phyloP scores from a whole-genome alignment of 2,797 vertebrate species.

The Scolopax bukidnonensis region DNA sequence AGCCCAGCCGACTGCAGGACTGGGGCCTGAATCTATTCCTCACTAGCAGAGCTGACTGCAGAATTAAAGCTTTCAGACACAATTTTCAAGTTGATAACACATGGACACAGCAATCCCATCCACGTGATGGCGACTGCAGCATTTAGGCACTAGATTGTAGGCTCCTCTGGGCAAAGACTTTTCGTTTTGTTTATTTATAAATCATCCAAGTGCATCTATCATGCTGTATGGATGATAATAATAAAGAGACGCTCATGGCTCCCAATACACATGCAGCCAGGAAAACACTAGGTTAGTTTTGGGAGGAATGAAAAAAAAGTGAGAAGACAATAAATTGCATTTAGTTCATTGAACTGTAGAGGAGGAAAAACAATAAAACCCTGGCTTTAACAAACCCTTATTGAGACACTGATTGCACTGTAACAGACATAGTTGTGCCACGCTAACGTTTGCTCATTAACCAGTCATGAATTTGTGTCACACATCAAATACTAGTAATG shows the following conservation, averaged over 20 bases:
- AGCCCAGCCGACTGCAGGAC: constrained; percentile 22
- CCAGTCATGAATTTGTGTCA: constrained; percentile 28
- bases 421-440: constrained; percentile 35
- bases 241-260: background rate
- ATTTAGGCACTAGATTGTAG: background rate
- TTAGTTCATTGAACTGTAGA: constrained; percentile 56
- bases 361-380: constrained; percentile 38
- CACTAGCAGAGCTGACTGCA: constrained; percentile 25
- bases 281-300: constrained; percentile 1
- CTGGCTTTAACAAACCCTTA: constrained; percentile 51
- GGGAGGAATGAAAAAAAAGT: constrained; percentile 4
- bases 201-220: constrained; percentile 11
- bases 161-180: constrained; percentile 15
- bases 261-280: background rate
- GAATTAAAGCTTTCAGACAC: constrained; percentile 60
- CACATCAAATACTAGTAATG: constrained; percentile 42
- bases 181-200: constrained; percentile 20
- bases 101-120: constrained; percentile 33
- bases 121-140: constrained; percentile 8
- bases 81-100: constrained; percentile 60
- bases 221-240: background rate
- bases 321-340: constrained; percentile 22
- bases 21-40: constrained; percentile 22
- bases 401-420: constrained; percentile 41
- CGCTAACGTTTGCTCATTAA: constrained; percentile 28